Evolutionary conservation across 2,888 invertebrate species (phyloP), one percentile per base, ranked within the genome.

Genomic region (Rhamnusium bicolor): DNA sequence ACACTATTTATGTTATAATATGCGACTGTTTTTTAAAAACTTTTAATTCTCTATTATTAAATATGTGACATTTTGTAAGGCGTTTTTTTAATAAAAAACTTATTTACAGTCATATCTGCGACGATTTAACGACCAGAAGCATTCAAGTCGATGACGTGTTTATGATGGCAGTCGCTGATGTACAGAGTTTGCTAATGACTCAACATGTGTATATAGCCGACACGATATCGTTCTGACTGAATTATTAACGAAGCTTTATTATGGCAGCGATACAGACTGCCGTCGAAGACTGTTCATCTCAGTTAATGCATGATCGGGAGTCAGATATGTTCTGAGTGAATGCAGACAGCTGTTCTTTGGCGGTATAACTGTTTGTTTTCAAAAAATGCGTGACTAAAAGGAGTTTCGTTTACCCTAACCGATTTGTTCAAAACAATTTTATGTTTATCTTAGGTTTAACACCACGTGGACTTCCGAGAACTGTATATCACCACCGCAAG

Each of bases 401-500:
- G 81, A 84, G 83, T 85, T 86, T 84, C 80, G 82, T 84, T 84
- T 83, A 83, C 80, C 80, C 81, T 78, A 78, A 78, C 82, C 67
- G 83, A 84, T 83, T 83, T 83, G 84, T 83, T 84, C 82, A 75
- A 80, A 84, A 82, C 80, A 81, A 82, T 84, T 83, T 40, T 85
- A 85, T 85, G 86, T 85, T 85, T 85, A 86, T 86, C 84, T 85
- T 80, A 79, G 80, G 79, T 85, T 85, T 84, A 85, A 86, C 86
- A 86, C 86, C 85, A 86, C 84, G 84, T 85, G 85, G 84, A 86
- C 84, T 86, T 86, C 86, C 85, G 81, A 84, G 86, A 86, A 86
- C 81, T 80, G 84, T 86, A 85, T 83, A 85, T 86, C 84, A 85
- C 82, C 74, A 74, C 79, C 47, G 76, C 80, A 74, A 81, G 82